Evolutionary conservation across 1,140 invertebrate genomes (phyloP).

Genomic region (Calliphora vicina): DNA sequence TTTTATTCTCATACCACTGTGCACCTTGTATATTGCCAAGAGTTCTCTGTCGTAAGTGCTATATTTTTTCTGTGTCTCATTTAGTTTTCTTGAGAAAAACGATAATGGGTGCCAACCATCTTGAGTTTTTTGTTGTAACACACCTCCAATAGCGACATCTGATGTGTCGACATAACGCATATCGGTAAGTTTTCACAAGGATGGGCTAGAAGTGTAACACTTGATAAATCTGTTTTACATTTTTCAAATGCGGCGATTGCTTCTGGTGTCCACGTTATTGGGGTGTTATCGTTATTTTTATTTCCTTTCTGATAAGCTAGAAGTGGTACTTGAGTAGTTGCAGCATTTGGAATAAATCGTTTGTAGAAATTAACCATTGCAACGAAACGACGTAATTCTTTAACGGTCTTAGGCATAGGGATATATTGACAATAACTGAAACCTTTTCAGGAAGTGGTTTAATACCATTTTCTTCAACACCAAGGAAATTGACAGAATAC

Average conservation of each 20-base stretch:
- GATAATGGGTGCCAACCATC: neutral
- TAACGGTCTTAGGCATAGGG: neutral
- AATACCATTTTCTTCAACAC: neutral
- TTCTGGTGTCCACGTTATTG: neutral
- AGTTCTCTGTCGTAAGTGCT: constrained; percentile 29
- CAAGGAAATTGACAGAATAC: neutral
- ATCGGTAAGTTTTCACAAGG: neutral
- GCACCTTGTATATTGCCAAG: neutral
- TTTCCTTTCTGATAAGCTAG: neutral
- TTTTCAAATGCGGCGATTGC: neutral
- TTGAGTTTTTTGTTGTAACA: neutral
- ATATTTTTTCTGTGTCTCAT: neutral
- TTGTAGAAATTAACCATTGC: constrained; percentile 16
- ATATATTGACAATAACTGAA: neutral
- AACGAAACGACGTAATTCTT: neutral
- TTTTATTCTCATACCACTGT: too few relatives aligned
- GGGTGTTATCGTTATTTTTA: neutral
- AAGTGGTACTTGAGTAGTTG: neutral
- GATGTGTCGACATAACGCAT: neutral
- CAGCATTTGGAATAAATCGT: neutral
- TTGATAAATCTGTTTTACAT: neutral
- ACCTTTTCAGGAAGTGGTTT: neutral
- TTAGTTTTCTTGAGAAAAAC: neutral
- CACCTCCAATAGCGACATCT: neutral
- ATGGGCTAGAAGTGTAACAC: neutral